Conservation (phyloP, 2,797 vertebrate species). For the Sebastes goodei region DNA sequence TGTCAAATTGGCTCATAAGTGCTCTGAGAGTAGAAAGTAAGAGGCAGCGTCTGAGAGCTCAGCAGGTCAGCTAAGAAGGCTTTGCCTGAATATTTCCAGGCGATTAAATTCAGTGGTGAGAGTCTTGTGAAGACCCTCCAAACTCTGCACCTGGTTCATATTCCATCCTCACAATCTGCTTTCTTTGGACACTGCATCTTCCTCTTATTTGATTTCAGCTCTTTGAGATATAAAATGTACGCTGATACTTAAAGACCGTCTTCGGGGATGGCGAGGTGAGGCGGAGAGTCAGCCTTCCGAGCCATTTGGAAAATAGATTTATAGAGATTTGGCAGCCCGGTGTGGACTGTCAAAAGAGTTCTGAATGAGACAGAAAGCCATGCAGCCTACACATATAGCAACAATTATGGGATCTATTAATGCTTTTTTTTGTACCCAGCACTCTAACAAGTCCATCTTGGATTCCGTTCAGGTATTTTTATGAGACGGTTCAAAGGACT, state of each 20-base stretch:
- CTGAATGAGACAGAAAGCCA: conserved; percentile 47
- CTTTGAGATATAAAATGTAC: conserved; percentile 75
- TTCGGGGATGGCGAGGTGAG: conserved; percentile 46
- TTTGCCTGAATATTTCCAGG: conserved; percentile 65
- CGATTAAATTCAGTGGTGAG: conserved; percentile 68
- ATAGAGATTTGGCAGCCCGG: conserved; percentile 62
- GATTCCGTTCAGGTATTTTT: conserved; percentile 70
- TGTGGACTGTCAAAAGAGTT: conserved; percentile 30
- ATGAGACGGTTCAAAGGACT: conserved; percentile 64
- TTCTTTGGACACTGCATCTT: conserved; percentile 77
- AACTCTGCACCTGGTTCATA: conserved; percentile 79
- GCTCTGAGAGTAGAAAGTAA: conserved; percentile 11
- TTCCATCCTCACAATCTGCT: conserved; percentile 74
- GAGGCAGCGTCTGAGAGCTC: conserved; percentile 47
- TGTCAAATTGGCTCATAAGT: conserved; percentile 16
- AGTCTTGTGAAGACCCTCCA: conserved; percentile 79
- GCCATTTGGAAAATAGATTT: conserved; percentile 67
- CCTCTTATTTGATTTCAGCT: conserved; percentile 75
- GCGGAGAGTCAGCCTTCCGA: conserved; percentile 33
- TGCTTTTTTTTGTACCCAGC: conserved; percentile 42
- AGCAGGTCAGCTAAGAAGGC: conserved; percentile 43
- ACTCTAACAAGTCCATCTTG: conserved; percentile 56
- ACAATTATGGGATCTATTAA: conserved; percentile 66
- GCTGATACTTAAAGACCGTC: conserved; percentile 63
- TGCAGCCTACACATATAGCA: conserved; percentile 35